These are phyloP conservation scores for Fopius arisanus DNA, from an alignment of 1,140 invertebrate genomes.

Conservation along the genomic window DNA sequence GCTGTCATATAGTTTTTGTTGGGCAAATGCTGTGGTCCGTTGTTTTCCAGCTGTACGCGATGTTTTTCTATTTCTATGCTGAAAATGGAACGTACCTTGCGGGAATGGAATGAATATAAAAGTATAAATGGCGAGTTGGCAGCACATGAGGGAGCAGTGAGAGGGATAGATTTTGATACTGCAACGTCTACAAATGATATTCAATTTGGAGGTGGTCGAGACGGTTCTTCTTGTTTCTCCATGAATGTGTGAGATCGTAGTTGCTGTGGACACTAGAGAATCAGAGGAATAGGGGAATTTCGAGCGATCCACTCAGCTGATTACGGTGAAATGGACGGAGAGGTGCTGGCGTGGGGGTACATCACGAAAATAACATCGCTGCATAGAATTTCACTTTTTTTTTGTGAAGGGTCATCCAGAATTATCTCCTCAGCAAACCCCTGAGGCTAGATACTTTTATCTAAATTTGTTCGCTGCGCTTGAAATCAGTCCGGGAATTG, in stretches of 20 bases:
- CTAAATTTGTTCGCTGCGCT: conserved; percentile 24
- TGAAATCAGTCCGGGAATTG: not conserved
- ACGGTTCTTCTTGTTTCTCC: conserved; percentile 2
- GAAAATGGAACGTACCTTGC: not conserved
- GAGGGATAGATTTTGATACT: conserved; percentile 24
- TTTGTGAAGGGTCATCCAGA: conserved; percentile 25
- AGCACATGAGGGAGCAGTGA: conserved; percentile 1
- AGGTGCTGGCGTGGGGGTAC: not conserved
- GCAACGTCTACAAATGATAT: conserved; percentile 24
- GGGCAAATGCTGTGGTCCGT: not conserved
- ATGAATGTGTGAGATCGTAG: not conserved
- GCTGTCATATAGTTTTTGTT: not conserved
- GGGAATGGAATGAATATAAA: not conserved
- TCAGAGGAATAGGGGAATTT: conserved; percentile 15
- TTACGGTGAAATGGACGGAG: conserved; percentile 32
- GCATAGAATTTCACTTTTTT: not conserved
- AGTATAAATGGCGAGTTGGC: conserved; percentile 18
- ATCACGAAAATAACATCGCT: not conserved
- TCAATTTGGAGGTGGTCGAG: not conserved
- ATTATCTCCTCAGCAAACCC: not conserved
- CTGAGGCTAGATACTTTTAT: conserved; percentile 30
- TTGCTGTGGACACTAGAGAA: not conserved
- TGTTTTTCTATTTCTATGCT: no score
- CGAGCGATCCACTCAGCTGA: conserved; percentile 34
- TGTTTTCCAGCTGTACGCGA: not conserved